These are phyloP conservation scores for Tachycineta bicolor DNA, from an alignment of 2,113 vertebrate species.

Conservation along the genomic window DNA sequence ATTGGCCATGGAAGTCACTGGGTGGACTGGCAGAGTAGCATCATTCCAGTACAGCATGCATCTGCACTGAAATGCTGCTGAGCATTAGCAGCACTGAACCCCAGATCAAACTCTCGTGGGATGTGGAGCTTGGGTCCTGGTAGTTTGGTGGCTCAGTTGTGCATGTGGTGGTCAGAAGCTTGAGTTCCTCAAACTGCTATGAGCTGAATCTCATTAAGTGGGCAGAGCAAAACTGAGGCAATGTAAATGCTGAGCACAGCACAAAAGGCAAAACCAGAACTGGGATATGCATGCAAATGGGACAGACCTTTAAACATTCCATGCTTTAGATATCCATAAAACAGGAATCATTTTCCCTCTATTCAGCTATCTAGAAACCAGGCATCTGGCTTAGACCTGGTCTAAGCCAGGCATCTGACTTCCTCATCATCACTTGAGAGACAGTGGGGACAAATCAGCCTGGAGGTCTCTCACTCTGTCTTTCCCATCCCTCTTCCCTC, in stretches of 20 bases:
- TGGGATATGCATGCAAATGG: not conserved
- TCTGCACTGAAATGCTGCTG: not conserved
- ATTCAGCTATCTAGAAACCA: not conserved
- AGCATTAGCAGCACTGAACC: not conserved
- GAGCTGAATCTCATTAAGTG: not conserved
- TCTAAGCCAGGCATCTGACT: not conserved
- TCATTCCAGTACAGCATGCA: not conserved
- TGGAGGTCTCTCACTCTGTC: not conserved
- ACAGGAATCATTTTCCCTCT: not conserved
- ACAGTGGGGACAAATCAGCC: not conserved
- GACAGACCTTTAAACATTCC: not conserved
- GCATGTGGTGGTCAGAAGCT: not conserved
- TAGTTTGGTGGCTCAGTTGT: not conserved
- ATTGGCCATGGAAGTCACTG: not conserved
- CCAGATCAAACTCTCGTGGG: rapidly evolving
- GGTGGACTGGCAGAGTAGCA: not conserved
- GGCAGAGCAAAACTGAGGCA: not conserved
- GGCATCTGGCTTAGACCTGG: not conserved
- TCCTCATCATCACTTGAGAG: not conserved
- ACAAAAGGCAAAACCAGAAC: not conserved
- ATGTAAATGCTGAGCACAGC: not conserved
- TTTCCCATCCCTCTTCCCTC: not conserved
- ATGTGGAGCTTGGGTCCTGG: not conserved
- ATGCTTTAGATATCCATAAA: not conserved
- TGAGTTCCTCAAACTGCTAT: not conserved